Evolutionary conservation across 2,113 vertebrate genomes (phyloP).

Genomic region (Neogale vison): DNA sequence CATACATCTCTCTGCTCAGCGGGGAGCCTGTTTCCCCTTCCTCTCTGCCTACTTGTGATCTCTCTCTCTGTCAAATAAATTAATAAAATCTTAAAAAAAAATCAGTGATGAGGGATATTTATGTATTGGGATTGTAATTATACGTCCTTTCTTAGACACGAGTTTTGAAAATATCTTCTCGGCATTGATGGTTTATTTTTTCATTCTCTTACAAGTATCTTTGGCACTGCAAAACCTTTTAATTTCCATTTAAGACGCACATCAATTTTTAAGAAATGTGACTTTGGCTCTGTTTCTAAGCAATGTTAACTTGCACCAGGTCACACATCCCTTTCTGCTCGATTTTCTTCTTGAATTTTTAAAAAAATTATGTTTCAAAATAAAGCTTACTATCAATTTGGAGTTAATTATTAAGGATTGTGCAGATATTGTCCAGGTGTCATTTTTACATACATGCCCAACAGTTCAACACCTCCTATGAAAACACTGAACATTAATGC

Average conservation of each 20-base stretch:
- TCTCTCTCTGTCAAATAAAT: too few species aligned
- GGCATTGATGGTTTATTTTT: neutral
- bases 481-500: neutral
- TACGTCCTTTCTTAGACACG: neutral
- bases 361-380: neutral
- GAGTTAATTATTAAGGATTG: neutral
- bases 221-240: neutral
- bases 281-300: neutral
- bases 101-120: neutral
- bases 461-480: neutral
- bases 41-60: too few species aligned
- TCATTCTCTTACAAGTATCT: neutral
- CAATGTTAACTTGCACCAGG: neutral
- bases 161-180: neutral
- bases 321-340: neutral
- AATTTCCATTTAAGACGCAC: neutral
- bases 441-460: neutral
- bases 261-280: neutral
- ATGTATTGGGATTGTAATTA: neutral
- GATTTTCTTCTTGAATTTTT: neutral
- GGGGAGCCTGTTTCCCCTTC: too few species aligned
- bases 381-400: neutral
- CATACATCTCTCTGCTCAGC: too few species aligned
- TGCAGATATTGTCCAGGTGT: neutral
- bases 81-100: too few species aligned